Conservation (phyloP, 2,797 vertebrate species). For the Hozukius guyotensis region DNA sequence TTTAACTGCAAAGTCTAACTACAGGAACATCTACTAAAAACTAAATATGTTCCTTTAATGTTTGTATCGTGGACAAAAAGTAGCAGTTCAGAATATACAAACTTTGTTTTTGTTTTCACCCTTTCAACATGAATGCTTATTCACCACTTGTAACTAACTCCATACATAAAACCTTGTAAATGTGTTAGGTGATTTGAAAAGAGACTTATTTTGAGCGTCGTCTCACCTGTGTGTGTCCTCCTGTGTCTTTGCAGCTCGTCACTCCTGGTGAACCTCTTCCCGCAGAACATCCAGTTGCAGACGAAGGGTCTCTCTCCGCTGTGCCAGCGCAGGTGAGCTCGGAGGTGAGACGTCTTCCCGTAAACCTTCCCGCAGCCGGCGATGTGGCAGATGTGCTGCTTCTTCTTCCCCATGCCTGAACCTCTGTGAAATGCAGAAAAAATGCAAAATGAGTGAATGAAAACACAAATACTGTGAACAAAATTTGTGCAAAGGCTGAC, state of each 20-base stretch:
- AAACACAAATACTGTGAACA: not conserved
- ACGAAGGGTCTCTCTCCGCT: slow-evolving; percentile 97
- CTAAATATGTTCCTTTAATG: not conserved
- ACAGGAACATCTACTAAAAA: not conserved
- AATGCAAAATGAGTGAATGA: not conserved
- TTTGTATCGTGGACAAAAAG: not conserved
- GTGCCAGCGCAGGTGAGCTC: slow-evolving; percentile 99
- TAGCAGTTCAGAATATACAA: not conserved
- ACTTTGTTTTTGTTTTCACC: not conserved
- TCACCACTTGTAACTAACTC: not conserved
- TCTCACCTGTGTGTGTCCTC: slow-evolving; percentile 96
- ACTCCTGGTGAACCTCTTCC: slow-evolving; percentile 97
- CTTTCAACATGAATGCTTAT: not conserved
- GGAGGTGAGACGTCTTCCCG: slow-evolving; percentile 96
- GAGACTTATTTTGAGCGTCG: not conserved
- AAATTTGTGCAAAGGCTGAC: no score
- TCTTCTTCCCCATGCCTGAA: slow-evolving; percentile 96
- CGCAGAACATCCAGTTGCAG: slow-evolving; percentile 98
- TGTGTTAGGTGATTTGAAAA: not conserved
- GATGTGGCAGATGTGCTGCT: slow-evolving; percentile 97
- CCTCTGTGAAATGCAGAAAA: slow-evolving; percentile 81
- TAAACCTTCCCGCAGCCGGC: slow-evolving; percentile 89
- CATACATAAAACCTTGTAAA: not conserved
- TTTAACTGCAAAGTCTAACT: not conserved
- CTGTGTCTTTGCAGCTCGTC: slow-evolving; percentile 98